These are phyloP conservation scores for Pandion haliaetus DNA, from an alignment of 2,113 vertebrate species.

Conservation along the genomic window DNA sequence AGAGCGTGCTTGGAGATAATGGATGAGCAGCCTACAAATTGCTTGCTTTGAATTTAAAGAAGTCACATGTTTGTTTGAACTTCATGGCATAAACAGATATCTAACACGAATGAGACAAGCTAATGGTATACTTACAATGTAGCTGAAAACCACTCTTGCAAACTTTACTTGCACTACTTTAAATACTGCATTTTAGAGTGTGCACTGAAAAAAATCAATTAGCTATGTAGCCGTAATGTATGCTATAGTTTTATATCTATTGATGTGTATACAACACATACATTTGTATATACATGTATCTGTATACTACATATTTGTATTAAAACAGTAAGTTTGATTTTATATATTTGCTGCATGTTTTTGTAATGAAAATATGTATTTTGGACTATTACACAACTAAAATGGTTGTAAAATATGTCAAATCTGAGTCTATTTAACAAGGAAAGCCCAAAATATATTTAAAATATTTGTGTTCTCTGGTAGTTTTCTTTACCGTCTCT, in stretches of 20 bases:
- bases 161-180: neutral
- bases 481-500: neutral
- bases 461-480: neutral
- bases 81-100: conserved; percentile 45
- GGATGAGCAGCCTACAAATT: conserved; percentile 69
- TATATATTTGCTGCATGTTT: neutral
- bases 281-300: neutral
- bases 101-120: conserved; percentile 44
- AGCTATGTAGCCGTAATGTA: neutral
- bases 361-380: neutral
- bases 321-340: neutral
- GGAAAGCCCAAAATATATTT: neutral
- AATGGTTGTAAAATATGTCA: neutral
- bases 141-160: conserved; percentile 7
- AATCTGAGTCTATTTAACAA: neutral
- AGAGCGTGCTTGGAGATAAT: conserved; percentile 64
- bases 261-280: neutral
- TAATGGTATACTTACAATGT: conserved; percentile 7
- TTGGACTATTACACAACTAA: neutral
- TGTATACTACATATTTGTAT: neutral
- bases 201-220: neutral
- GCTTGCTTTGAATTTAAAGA: conserved; percentile 74
- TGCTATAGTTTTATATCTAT: neutral
- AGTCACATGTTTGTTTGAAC: conserved; percentile 68
- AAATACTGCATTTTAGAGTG: neutral